phyloP scores from a whole-genome alignment of 1,140 invertebrate species.

The Bradysia coprophila region DNA sequence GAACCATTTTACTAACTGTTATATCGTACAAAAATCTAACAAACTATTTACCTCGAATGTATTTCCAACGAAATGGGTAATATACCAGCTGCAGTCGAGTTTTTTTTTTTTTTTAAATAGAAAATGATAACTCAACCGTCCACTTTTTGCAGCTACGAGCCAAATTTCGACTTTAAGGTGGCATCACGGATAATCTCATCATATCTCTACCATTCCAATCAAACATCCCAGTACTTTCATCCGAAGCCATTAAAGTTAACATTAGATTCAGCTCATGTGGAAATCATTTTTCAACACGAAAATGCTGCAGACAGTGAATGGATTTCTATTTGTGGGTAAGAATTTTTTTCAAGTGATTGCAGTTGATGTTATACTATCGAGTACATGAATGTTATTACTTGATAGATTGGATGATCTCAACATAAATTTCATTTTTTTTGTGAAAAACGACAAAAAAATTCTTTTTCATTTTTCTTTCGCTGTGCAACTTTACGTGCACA shows the following conservation, averaged over 20 bases:
- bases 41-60: constrained; percentile 29
- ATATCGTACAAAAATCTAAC: constrained; percentile 33
- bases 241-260: constrained; percentile 18
- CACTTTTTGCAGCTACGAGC: constrained; percentile 33
- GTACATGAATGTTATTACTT: no score
- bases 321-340: constrained; percentile 21
- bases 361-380: no score
- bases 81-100: no score
- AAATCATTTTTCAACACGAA: constrained; percentile 24
- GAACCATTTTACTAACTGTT: constrained; percentile 24
- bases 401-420: no score
- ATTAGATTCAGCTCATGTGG: constrained; percentile 21
- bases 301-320: constrained; percentile 17
- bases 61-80: constrained; percentile 25
- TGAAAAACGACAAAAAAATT: no score
- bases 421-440: no score
- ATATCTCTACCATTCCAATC: constrained; percentile 23
- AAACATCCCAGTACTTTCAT: constrained; percentile 12
- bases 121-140: no score
- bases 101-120: no score
- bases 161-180: constrained; percentile 42
- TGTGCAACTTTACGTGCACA: no score
- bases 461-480: no score
- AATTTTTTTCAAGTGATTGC: no score
- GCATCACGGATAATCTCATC: constrained; percentile 38